A percentile compares a stretch with the other conserved stretches of the same genome.
phyloP scores from a whole-genome alignment of 1,140 invertebrate genomes.

The Dinothrombium tinctorium region DNA sequence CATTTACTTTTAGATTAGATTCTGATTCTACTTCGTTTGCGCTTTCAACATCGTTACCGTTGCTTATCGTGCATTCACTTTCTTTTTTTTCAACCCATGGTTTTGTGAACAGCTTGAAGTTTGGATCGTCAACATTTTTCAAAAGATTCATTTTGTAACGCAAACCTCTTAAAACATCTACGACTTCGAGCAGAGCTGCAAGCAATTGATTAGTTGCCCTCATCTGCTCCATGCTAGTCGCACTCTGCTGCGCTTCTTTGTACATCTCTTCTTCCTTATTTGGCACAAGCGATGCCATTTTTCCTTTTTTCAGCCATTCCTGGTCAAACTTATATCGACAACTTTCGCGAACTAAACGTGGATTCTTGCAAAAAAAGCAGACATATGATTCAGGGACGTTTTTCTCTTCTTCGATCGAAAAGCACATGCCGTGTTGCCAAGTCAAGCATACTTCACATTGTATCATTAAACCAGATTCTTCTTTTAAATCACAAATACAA shows the following conservation, averaged over 20 bases:
- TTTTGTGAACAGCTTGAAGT: not conserved
- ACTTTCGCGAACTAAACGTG: constrained; percentile 35
- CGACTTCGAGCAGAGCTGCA: not conserved
- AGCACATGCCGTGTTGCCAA: constrained; percentile 78
- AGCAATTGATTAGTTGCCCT: constrained; percentile 2
- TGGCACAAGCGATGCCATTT: constrained; percentile 22
- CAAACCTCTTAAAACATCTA: constrained; percentile 1
- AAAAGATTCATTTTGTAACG: constrained; percentile 1
- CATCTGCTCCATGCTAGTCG: not conserved
- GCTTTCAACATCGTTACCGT: not conserved
- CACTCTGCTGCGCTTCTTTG: not conserved
- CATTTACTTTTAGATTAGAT: not conserved
- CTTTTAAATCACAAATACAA: constrained; percentile 50
- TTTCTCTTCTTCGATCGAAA: constrained; percentile 48
- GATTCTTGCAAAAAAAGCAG: constrained; percentile 59
- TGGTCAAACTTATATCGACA: constrained; percentile 53
- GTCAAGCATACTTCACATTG: constrained; percentile 79
- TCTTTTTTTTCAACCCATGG: constrained; percentile 1
- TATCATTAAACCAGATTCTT: constrained; percentile 83
- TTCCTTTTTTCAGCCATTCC: constrained; percentile 60
- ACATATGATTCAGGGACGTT: constrained; percentile 73
- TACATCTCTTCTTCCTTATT: not conserved
- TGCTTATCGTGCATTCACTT: not conserved
- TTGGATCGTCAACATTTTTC: not conserved
- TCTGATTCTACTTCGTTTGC: not conserved